phyloP scores from a whole-genome alignment of 2,113 vertebrate species.

The Ailuropoda melanoleuca region DNA sequence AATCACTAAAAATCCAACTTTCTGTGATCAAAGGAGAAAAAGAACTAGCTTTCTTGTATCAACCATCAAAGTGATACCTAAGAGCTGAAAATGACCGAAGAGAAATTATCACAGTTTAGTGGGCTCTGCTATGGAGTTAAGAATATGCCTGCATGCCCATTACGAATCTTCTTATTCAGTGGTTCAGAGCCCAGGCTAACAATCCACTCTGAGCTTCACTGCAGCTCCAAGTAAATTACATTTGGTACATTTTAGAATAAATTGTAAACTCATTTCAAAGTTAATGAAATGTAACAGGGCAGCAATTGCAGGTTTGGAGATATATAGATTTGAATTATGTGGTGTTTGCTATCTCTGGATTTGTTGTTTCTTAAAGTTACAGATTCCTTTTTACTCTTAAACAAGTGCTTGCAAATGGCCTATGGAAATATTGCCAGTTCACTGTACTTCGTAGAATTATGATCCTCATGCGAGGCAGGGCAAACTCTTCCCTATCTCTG shows the following conservation, averaged over 20 bases:
- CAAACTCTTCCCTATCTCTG: not conserved
- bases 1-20: not conserved
- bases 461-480: not conserved
- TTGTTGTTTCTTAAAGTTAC: slow-evolving; percentile 9
- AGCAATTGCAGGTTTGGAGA: not conserved
- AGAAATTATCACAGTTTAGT: not conserved
- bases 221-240: not conserved
- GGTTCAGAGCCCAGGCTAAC: not conserved
- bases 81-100: slow-evolving; percentile 1
- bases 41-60: not conserved
- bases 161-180: not conserved
- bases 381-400: not conserved
- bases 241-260: slow-evolving; percentile 15
- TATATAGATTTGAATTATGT: not conserved
- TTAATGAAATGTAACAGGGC: not conserved
- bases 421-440: not conserved
- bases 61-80: not conserved
- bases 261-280: slow-evolving; percentile 19
- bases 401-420: not conserved
- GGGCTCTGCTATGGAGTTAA: not conserved
- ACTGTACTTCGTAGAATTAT: not conserved
- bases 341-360: not conserved
- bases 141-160: not conserved
- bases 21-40: slow-evolving; percentile 27
- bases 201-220: not conserved